Base-by-base conservation (phyloP, 2,797 vertebrate genomes). In the Megalops cyprinoides region DNA sequence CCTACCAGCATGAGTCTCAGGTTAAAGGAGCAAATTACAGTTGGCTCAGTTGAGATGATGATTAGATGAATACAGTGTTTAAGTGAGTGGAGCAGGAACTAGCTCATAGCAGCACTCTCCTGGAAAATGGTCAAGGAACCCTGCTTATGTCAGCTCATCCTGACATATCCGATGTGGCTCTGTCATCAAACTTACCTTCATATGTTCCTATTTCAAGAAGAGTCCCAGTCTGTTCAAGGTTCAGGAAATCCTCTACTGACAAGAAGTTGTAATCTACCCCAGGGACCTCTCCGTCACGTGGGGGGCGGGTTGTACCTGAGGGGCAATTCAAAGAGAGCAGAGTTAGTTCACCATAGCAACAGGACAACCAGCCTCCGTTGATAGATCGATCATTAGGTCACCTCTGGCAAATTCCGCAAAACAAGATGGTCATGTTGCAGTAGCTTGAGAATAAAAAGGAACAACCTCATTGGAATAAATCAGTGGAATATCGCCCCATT, bases 251-350 rank as follows among this genome's bases (percentile, higher is more conserved):
- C 84, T 97, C 94, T 84, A 98, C 97, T 74, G 96, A 97, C 87
- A 99, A 95, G 91, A 99, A 99, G 88, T 96, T 97, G 89, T 99
- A 99, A 91, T 99, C 98, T 90, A 99, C 96, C 73, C 97, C 98
- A 85, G 97, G 92, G 87, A 98, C 96, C 93, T 99, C 98, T 94
- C 96, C 97, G 92, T 97, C 97, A 89, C 98, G 94, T 10, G 97
- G 97, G 91, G 93, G 85, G 71, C 98, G 97, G 87, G 98, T 99
- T 78, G 98, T 99, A 96, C 98, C 98, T 99, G 89, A 31, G 89
- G 73, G 76, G 86, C 37, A 51, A 23, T 31, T 77, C 78, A 74
- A 71, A 58, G 73, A 79, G 2, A 49, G 15, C 1, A 56, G 18
- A 42, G 79, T 91, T 76, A 89, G 78, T 25, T 44, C 51, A 78